A percentile compares a stretch with the other conserved stretches of the same genome.
phyloP scores from a whole-genome alignment of 2,797 vertebrate species.

The Spea hammondii region DNA sequence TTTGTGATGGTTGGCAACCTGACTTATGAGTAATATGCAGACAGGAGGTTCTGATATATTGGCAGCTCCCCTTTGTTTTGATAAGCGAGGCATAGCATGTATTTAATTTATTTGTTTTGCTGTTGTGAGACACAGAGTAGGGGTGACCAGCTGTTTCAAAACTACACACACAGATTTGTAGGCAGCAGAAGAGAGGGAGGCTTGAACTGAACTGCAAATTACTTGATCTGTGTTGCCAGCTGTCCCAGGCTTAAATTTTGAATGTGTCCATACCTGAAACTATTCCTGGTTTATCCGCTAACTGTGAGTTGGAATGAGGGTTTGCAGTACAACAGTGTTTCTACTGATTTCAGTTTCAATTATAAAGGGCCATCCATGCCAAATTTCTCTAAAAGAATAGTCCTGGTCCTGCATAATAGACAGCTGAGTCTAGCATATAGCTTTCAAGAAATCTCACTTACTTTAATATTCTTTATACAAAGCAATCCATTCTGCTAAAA shows the following conservation, averaged over 20 bases:
- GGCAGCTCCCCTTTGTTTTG: slow-evolving; percentile 12
- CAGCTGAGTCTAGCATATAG: not conserved
- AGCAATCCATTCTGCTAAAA: too few relatives aligned
- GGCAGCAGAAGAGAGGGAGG: slow-evolving; percentile 27
- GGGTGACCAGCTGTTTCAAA: slow-evolving; percentile 43
- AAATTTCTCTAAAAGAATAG: not conserved
- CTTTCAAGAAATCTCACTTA: too few relatives aligned
- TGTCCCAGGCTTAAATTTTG: slow-evolving; percentile 13
- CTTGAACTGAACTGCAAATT: slow-evolving; percentile 12
- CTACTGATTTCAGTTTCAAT: too few relatives aligned
- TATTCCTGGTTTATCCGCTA: not conserved
- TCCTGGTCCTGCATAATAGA: not conserved
- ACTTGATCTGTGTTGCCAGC: slow-evolving; percentile 9
- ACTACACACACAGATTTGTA: slow-evolving; percentile 34
- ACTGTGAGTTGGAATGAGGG: not conserved
- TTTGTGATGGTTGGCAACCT: slow-evolving; percentile 13
- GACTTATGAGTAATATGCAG: slow-evolving; percentile 16
- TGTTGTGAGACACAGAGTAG: slow-evolving; percentile 22
- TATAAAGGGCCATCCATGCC: too few relatives aligned
- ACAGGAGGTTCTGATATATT: slow-evolving; percentile 4
- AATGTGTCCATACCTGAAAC: not conserved
- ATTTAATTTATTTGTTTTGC: slow-evolving; percentile 46
- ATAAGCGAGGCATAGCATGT: slow-evolving; percentile 34
- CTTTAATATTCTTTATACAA: too few relatives aligned
- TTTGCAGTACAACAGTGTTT: too few relatives aligned